phyloP scores from a whole-genome alignment of 2,797 vertebrate genomes.

The Pangasius krempfi region DNA sequence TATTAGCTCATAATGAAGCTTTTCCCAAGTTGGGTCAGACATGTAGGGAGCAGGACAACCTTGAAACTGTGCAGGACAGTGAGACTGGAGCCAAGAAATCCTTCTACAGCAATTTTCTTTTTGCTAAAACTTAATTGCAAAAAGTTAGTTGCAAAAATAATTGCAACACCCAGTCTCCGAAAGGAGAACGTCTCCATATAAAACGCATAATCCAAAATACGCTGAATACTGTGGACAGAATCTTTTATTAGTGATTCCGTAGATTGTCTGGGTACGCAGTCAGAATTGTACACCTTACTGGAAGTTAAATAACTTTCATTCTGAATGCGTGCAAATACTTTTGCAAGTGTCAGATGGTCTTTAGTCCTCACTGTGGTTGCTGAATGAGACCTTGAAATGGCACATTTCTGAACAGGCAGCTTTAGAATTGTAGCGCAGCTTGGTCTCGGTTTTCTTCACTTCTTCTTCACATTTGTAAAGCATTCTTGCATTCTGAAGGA shows the following conservation, averaged over 20 bases:
- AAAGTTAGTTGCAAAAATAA: not conserved
- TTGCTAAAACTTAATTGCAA: not conserved
- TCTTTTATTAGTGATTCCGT: not conserved
- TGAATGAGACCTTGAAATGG: not conserved
- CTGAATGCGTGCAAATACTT: not conserved
- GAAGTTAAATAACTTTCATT: not conserved
- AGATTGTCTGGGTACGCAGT: not conserved
- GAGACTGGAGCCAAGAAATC: not conserved
- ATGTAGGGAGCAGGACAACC: not conserved
- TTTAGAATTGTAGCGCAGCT: not conserved
- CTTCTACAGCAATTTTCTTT: not conserved
- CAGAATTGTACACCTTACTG: not conserved
- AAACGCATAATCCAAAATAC: not conserved
- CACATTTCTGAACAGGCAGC: not conserved
- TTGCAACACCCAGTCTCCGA: not conserved
- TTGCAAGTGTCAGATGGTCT: not conserved
- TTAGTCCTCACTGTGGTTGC: not conserved
- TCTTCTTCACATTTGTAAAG: not conserved
- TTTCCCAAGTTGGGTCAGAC: not conserved
- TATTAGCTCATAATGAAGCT: slow-evolving; percentile 14
- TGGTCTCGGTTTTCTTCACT: not conserved
- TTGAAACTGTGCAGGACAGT: slow-evolving; percentile 15
- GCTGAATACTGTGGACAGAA: not conserved
- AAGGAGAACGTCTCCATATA: not conserved
- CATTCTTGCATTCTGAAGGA: not conserved